Conservation (phyloP, 2,797 vertebrate genomes). For the Enteromius fasciolatus region DNA sequence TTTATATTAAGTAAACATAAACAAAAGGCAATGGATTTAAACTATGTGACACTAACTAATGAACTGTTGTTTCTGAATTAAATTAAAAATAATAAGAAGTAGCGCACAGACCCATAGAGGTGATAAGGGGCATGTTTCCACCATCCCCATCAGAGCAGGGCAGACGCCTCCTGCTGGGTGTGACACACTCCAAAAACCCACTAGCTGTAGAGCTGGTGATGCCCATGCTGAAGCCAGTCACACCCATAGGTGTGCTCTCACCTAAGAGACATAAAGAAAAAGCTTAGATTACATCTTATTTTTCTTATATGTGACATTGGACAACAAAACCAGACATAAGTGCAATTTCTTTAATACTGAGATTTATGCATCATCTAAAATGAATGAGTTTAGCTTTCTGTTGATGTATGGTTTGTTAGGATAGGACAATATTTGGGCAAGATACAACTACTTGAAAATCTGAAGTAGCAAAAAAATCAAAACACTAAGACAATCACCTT, state of each 20-base stretch:
- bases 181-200: constrained; percentile 56
- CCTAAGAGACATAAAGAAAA: constrained; percentile 40
- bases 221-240: constrained; percentile 65
- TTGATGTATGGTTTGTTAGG: too few species aligned
- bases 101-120: constrained; percentile 48
- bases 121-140: constrained; percentile 33
- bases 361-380: too few species aligned
- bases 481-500: too few species aligned
- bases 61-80: background rate
- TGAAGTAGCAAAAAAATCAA: too few species aligned
- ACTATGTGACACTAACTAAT: background rate
- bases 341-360: too few species aligned
- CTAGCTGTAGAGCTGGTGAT: constrained; percentile 60
- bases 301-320: background rate
- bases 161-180: constrained; percentile 42
- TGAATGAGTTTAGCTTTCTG: too few species aligned
- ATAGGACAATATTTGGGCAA: too few species aligned
- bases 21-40: background rate
- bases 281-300: background rate
- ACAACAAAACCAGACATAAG: too few species aligned
- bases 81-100: constrained; percentile 5
- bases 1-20: constrained; percentile 5
- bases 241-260: constrained; percentile 58
- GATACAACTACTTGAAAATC: too few species aligned
- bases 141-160: constrained; percentile 46